Percentiles rank a stretch among this genome's conserved stretches.
Conservation (phyloP, 2,888 invertebrate species). For the Acrobeloides nanus region DNA sequence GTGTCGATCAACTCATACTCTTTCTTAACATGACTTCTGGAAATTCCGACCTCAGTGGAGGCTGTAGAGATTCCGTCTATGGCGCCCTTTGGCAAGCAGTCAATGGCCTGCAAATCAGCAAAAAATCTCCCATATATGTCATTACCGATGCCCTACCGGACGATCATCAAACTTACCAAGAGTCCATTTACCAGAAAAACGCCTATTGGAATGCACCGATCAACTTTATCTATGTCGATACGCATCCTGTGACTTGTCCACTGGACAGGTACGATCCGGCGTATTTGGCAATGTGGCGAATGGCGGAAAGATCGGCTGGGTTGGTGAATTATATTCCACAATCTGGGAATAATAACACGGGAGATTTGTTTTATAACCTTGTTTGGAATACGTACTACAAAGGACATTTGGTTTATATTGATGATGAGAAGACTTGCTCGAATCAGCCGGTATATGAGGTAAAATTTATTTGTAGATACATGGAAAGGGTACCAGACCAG, state of each 20-base stretch:
- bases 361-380: conserved; percentile 2
- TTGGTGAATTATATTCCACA: conserved; percentile 2
- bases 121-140: too few relatives aligned
- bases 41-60: too few relatives aligned
- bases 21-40: too few relatives aligned
- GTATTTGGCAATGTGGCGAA: conserved; percentile 20
- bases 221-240: conserved; percentile 30
- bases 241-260: conserved; percentile 5
- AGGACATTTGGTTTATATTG: conserved; percentile 5
- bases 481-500: too few relatives aligned
- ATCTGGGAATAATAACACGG: neutral
- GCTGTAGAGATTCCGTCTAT: too few relatives aligned
- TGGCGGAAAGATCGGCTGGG: conserved; percentile 15
- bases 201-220: conserved; percentile 34
- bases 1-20: too few relatives aligned
- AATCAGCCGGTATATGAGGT: too few relatives aligned
- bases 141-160: conserved; percentile 37
- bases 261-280: conserved; percentile 20
- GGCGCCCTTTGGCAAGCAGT: too few relatives aligned
- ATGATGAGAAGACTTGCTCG: conserved; percentile 9
- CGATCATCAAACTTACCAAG: conserved; percentile 20
- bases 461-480: too few relatives aligned
- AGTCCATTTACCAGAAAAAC: conserved; percentile 32
- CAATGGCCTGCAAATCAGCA: too few relatives aligned
- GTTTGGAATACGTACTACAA: conserved; percentile 7